These are phyloP conservation scores for Polyodon spathula DNA, from an alignment of 2,113 vertebrate species.

Conservation along the genomic window DNA sequence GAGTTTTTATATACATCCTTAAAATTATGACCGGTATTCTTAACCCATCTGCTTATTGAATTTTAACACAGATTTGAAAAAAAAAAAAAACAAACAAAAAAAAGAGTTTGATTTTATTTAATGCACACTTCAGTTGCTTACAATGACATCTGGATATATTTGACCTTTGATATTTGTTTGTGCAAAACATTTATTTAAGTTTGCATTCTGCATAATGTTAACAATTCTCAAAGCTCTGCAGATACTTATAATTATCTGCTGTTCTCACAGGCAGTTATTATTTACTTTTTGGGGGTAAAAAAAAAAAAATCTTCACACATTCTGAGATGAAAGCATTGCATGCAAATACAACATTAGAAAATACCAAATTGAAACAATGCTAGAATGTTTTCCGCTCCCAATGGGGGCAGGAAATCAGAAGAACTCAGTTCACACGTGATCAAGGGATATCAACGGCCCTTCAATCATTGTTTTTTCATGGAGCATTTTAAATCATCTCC, in stretches of 20 bases:
- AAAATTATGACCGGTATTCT: too few relatives aligned
- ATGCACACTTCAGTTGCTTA: too few relatives aligned
- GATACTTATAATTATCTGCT: background rate
- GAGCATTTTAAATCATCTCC: background rate
- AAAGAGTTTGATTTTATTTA: too few relatives aligned
- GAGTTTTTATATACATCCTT: too few relatives aligned
- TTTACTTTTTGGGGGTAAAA: background rate
- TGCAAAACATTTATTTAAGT: too few relatives aligned
- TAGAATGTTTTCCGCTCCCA: background rate
- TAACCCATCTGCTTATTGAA: too few relatives aligned
- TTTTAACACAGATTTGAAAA: too few relatives aligned
- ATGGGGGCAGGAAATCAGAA: background rate
- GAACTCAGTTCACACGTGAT: background rate
- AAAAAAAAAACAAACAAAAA: background rate
- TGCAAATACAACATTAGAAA: background rate
- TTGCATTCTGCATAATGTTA: background rate
- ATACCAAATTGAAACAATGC: background rate
- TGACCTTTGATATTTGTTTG: too few relatives aligned
- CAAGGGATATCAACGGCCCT: background rate
- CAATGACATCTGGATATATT: too few relatives aligned
- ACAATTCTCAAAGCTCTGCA: background rate
- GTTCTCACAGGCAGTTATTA: background rate
- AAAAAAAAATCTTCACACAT: background rate
- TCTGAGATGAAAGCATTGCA: background rate
- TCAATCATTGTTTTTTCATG: background rate